A percentile compares a stretch with the other conserved stretches of the same genome.
Evolutionary conservation across 2,888 invertebrate species (phyloP).

Genomic region (Limnephilus auricula): DNA sequence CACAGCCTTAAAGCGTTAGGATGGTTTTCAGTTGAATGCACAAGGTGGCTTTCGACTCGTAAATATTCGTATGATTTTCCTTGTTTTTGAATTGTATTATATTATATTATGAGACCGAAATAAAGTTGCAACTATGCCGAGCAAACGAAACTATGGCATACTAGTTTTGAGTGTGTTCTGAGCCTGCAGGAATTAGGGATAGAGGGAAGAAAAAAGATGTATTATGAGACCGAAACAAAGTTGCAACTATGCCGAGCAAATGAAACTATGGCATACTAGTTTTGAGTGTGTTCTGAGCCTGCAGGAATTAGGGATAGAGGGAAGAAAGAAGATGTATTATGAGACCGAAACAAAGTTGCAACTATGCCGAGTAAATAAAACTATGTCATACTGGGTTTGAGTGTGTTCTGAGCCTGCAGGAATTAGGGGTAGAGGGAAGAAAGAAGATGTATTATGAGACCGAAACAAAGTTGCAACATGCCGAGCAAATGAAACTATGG

Average conservation of each 20-base stretch:
- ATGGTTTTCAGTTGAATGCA: not conserved
- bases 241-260: not conserved
- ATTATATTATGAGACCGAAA: not conserved
- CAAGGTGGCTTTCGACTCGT: not conserved
- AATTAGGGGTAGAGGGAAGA: too few relatives aligned
- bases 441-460: too few relatives aligned
- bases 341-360: not conserved
- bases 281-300: too few relatives aligned
- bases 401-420: too few relatives aligned
- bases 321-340: too few relatives aligned
- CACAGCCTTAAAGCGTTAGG: not conserved
- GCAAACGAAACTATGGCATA: not conserved
- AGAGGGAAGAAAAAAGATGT: too few relatives aligned
- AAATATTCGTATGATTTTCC: not conserved
- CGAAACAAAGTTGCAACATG: not conserved
- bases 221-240: not conserved
- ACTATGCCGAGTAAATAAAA: not conserved
- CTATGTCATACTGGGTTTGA: not conserved
- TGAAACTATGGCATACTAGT: not conserved
- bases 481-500: not conserved
- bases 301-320: too few relatives aligned
- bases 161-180: not conserved
- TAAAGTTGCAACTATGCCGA: not conserved
- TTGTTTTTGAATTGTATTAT: too few relatives aligned
- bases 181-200: too few relatives aligned